These are phyloP conservation scores for Aromia moschata DNA, from an alignment of 2,888 invertebrate genomes.

Conservation along the genomic window DNA sequence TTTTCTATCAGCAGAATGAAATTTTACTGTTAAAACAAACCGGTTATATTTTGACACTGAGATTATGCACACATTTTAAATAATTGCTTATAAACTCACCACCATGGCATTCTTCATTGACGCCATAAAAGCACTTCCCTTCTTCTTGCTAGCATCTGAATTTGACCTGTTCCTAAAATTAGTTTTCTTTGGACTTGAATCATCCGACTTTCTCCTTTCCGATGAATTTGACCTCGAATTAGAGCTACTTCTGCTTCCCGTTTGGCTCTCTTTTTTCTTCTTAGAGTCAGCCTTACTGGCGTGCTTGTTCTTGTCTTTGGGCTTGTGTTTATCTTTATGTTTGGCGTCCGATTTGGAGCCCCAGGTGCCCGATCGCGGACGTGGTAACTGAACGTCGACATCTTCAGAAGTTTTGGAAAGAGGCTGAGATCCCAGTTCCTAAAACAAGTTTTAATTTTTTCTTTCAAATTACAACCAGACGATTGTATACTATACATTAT, in stretches of 20 bases:
- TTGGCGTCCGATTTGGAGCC: slow-evolving; percentile 60
- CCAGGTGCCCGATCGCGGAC: slow-evolving; percentile 74
- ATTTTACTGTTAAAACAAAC: too few species aligned
- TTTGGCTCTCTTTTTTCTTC: slow-evolving; percentile 53
- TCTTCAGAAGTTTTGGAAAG: slow-evolving; percentile 68
- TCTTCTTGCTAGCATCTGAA: slow-evolving; percentile 74
- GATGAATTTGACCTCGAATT: slow-evolving; percentile 60
- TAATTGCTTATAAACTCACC: too few species aligned
- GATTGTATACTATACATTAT: too few species aligned
- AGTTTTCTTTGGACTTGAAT: slow-evolving; percentile 65
- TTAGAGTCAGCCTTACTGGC: slow-evolving; percentile 43
- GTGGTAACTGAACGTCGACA: slow-evolving; percentile 59
- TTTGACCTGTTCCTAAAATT: slow-evolving; percentile 81
- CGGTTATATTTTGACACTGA: too few species aligned
- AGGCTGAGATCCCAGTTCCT: slow-evolving; percentile 73
- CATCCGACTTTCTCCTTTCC: slow-evolving; percentile 58
- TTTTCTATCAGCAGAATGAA: too few species aligned
- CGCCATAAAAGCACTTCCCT: slow-evolving; percentile 77
- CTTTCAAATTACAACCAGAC: too few species aligned
- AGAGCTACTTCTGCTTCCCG: slow-evolving; percentile 62
- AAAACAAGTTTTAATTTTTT: slow-evolving; percentile 45
- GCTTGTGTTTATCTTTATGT: slow-evolving; percentile 44
- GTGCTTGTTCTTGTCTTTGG: slow-evolving; percentile 46
- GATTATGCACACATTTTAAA: too few species aligned
- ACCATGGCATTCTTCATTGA: slow-evolving; percentile 87